These are phyloP conservation scores for Psittacula cyanocephala DNA, from an alignment of 2,113 vertebrate species.

Conservation along the genomic window DNA sequence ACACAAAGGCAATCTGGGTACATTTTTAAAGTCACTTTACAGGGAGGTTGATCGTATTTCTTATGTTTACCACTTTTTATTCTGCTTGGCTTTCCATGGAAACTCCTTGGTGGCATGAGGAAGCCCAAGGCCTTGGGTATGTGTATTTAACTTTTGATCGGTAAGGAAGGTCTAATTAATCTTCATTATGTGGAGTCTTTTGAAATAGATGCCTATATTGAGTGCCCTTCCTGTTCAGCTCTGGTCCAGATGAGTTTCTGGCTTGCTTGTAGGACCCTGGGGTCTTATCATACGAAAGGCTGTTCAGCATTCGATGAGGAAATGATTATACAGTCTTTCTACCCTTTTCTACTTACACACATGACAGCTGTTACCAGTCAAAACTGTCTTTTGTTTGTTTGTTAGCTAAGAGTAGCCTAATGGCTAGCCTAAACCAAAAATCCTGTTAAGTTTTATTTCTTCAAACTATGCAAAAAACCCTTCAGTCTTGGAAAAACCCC, in stretches of 20 bases:
- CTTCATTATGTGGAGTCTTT: slow-evolving; percentile 63
- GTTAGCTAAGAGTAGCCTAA: not conserved
- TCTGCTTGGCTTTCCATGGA: not conserved
- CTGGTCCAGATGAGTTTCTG: slow-evolving; percentile 57
- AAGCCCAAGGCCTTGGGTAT: slow-evolving; percentile 13
- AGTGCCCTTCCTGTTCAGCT: slow-evolving; percentile 53
- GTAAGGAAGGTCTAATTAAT: slow-evolving; percentile 63
- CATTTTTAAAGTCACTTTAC: not conserved
- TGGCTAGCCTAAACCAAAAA: not conserved
- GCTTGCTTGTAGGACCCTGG: slow-evolving; percentile 42
- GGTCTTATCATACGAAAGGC: slow-evolving; percentile 30
- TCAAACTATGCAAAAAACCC: not conserved
- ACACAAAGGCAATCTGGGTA: not conserved
- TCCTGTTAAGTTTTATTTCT: not conserved
- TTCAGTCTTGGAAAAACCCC: not conserved
- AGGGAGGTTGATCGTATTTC: not conserved
- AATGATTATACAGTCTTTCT: slow-evolving; percentile 22
- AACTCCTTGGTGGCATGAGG: not conserved
- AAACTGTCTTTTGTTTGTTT: not conserved
- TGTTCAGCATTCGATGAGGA: slow-evolving; percentile 35
- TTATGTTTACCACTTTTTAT: not conserved
- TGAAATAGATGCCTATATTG: slow-evolving; percentile 52
- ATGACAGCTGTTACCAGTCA: slow-evolving; percentile 29
- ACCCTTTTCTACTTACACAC: not conserved
- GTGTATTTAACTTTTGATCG: slow-evolving; percentile 42